Percentiles rank a stretch among this genome's conserved stretches.
phyloP scores from a whole-genome alignment of 2,113 vertebrate species.

The Rhegmatorhina hoffmannsi region DNA sequence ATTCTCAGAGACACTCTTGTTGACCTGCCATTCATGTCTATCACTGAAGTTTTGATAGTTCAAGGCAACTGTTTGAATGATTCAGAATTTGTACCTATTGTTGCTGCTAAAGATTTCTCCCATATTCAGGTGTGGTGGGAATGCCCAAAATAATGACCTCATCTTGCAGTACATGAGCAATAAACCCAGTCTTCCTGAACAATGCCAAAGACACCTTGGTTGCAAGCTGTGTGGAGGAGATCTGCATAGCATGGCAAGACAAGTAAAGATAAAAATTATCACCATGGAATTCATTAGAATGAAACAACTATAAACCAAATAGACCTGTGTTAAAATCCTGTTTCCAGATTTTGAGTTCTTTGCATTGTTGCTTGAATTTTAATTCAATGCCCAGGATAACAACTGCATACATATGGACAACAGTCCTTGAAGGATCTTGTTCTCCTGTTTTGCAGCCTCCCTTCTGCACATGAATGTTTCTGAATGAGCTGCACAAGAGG shows the following conservation, averaged over 20 bases:
- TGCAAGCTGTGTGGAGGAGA: background rate
- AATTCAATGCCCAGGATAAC: background rate
- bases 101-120: background rate
- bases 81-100: background rate
- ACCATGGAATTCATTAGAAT: background rate
- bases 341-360: background rate
- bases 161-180: background rate
- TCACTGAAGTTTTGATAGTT: background rate
- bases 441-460: background rate
- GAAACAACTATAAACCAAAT: background rate
- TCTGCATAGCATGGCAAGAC: background rate
- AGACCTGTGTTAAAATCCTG: background rate
- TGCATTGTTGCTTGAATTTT: background rate
- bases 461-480: background rate
- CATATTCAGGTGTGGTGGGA: background rate
- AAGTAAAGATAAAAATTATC: background rate
- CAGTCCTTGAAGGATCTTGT: background rate
- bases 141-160: background rate
- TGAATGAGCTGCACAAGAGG: background rate
- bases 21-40: background rate
- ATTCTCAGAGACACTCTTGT: background rate
- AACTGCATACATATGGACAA: background rate
- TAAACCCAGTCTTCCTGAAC: background rate
- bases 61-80: background rate
- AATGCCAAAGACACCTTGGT: rapidly evolving